These are phyloP conservation scores for Osmerus mordax DNA, from an alignment of 2,113 vertebrate species.

Conservation along the genomic window DNA sequence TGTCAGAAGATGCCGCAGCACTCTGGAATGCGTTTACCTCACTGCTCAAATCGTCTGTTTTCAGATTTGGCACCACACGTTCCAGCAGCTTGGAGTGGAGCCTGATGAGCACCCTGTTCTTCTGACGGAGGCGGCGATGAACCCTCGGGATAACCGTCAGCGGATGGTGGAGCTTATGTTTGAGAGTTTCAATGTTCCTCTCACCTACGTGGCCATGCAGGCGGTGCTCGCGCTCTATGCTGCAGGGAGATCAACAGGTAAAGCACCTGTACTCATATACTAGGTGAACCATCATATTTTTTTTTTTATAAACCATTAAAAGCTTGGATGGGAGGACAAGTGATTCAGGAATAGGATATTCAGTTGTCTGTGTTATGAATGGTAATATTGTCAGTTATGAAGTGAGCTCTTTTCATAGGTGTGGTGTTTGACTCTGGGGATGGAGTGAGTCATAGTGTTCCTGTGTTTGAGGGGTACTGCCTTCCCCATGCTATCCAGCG, in stretches of 20 bases:
- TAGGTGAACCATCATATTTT: too few relatives aligned
- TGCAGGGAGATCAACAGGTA: conserved; percentile 67
- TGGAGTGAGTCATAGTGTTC: conserved; percentile 72
- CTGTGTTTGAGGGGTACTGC: conserved; percentile 72
- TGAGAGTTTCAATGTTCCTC: conserved; percentile 67
- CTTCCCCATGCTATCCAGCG: conserved; percentile 72
- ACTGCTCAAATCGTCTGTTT: conserved; percentile 12
- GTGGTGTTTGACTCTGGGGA: conserved; percentile 75
- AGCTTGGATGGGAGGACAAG: background rate
- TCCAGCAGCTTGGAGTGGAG: conserved; percentile 64
- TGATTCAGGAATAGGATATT: background rate
- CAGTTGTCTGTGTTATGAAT: background rate
- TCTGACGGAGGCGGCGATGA: conserved; percentile 69
- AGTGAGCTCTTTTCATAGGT: conserved; percentile 44
- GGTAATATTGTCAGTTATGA: background rate
- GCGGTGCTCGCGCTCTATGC: conserved; percentile 70
- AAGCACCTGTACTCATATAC: background rate
- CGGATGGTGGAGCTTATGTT: conserved; percentile 73
- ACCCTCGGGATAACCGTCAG: conserved; percentile 58
- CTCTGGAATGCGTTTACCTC: background rate
- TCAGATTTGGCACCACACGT: conserved; percentile 73
- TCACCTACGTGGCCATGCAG: conserved; percentile 71
- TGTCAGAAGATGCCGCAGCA: background rate
- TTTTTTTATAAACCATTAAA: too few relatives aligned
- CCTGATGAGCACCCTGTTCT: conserved; percentile 70